phyloP scores from a whole-genome alignment of 2,113 vertebrate species.

The Antennarius striatus region DNA sequence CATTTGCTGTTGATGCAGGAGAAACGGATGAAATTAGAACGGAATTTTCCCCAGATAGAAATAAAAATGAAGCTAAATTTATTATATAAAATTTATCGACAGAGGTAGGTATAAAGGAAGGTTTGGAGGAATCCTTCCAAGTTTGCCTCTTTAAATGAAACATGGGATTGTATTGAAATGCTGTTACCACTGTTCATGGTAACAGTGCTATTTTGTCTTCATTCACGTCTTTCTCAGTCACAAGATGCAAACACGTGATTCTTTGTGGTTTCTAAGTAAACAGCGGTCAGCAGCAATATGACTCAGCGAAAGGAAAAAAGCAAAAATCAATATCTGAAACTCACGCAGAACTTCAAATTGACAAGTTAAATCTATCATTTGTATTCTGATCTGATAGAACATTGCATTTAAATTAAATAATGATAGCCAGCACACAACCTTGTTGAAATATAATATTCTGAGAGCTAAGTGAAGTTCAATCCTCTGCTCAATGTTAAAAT shows the following conservation, averaged over 20 bases:
- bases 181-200: not conserved
- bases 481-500: slow-evolving; percentile 55
- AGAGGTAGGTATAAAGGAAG: slow-evolving; percentile 6
- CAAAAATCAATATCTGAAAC: slow-evolving; percentile 35
- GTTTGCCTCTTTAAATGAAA: slow-evolving; percentile 8
- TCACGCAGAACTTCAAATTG: slow-evolving; percentile 45
- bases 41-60: slow-evolving; percentile 34
- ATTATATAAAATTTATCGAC: slow-evolving; percentile 25
- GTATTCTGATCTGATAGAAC: slow-evolving; percentile 34
- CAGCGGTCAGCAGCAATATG: slow-evolving; percentile 19
- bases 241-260: slow-evolving; percentile 18
- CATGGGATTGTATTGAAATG: slow-evolving; percentile 24
- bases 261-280: slow-evolving; percentile 39
- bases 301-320: slow-evolving; percentile 15
- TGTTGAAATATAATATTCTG: slow-evolving; percentile 57
- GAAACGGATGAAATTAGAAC: slow-evolving; percentile 36
- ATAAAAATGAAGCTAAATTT: slow-evolving; percentile 26
- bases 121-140: not conserved
- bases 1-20: slow-evolving; percentile 22
- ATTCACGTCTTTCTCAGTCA: slow-evolving; percentile 24
- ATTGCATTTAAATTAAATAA: slow-evolving; percentile 52
- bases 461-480: slow-evolving; percentile 51
- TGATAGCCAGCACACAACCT: slow-evolving; percentile 29
- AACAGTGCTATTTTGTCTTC: slow-evolving; percentile 12
- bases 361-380: slow-evolving; percentile 51